Evolutionary conservation across 2,113 vertebrate genomes (phyloP).

Genomic region (Pteruthius melanotis): DNA sequence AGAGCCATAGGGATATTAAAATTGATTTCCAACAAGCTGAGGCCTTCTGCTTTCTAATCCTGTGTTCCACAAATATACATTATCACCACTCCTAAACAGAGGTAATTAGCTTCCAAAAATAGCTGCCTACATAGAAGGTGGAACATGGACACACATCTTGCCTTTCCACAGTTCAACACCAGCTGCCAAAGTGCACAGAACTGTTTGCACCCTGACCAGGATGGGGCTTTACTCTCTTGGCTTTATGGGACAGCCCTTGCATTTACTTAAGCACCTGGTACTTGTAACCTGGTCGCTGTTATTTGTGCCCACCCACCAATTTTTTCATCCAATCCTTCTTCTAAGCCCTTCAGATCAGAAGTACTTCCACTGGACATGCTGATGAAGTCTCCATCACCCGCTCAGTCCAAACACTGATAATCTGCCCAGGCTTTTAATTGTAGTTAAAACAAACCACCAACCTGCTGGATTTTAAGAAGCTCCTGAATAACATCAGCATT

Average conservation of each 20-base stretch:
- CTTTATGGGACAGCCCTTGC: background rate
- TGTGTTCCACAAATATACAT: background rate
- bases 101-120: constrained; percentile 11
- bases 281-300: background rate
- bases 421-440: background rate
- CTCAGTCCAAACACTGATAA: background rate
- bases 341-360: background rate
- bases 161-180: background rate
- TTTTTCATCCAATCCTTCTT: background rate
- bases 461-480: background rate
- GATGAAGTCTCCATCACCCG: background rate
- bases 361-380: background rate
- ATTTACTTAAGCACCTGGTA: background rate
- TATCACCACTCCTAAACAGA: background rate
- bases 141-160: background rate
- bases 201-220: background rate
- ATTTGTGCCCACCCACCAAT: background rate
- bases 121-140: background rate
- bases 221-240: background rate
- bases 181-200: background rate
- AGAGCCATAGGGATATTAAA: constrained; percentile 41
- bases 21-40: constrained; percentile 46
- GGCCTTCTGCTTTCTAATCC: constrained; percentile 5
- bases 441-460: background rate
- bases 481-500: fast-evolving